Conservation (phyloP, 64 coral and sea anemone species). For the Montipora cactus region DNA sequence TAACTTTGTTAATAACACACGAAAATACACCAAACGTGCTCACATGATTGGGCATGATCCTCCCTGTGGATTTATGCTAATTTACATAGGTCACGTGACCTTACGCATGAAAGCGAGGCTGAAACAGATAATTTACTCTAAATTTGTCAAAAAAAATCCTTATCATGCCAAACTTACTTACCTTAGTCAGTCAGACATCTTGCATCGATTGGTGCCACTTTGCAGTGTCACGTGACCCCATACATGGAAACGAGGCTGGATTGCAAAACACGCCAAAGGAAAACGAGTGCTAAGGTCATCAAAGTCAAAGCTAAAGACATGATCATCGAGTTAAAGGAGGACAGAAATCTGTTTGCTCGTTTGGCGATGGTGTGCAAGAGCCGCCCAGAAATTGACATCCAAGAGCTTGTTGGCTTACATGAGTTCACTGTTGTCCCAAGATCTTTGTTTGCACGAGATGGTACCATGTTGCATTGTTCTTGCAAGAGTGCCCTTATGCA, state of each 20-base stretch:
- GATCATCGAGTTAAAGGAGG: conserved; percentile 51
- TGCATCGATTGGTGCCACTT: conserved; percentile 70
- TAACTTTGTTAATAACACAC: conserved; percentile 46
- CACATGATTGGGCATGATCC: conserved; percentile 75
- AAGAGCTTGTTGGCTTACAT: conserved; percentile 55
- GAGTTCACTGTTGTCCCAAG: conserved; percentile 75
- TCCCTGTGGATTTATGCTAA: conserved; percentile 74
- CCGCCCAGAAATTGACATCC: conserved; percentile 33
- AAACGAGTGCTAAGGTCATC: conserved; percentile 47
- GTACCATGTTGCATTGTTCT: conserved; percentile 71
- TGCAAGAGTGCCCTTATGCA: conserved; percentile 65
- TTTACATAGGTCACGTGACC: conserved; percentile 70
- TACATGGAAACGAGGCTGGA: conserved; percentile 65
- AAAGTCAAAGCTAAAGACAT: conserved; percentile 42
- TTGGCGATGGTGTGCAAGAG: conserved; percentile 34
- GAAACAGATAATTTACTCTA: conserved; percentile 71
- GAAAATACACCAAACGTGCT: conserved; percentile 74
- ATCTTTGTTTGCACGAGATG: conserved; percentile 74
- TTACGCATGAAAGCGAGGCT: conserved; percentile 74
- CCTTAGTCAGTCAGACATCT: conserved; percentile 72
- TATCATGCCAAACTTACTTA: conserved; percentile 73
- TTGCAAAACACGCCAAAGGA: conserved; percentile 72
- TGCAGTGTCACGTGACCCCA: conserved; percentile 65
- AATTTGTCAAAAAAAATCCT: conserved; percentile 77
- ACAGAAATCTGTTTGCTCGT: conserved; percentile 31